Conservation (phyloP, 2,888 invertebrate genomes). For the Amphipyra tragopoginis region DNA sequence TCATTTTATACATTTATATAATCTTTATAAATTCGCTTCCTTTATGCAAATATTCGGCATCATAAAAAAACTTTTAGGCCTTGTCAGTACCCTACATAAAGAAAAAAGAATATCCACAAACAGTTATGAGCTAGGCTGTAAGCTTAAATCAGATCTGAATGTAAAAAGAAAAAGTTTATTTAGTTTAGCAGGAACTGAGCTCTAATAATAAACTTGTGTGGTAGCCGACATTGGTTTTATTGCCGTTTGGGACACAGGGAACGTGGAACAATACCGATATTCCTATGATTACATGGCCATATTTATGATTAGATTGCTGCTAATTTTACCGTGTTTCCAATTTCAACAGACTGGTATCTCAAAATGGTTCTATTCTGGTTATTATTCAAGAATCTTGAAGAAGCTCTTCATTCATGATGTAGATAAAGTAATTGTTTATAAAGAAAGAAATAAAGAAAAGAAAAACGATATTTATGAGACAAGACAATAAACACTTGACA, state of each 20-base stretch:
- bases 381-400: no score
- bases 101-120: conserved; percentile 30
- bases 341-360: not conserved
- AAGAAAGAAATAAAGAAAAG: no score
- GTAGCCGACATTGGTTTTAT: conserved; percentile 31
- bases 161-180: conserved; percentile 30
- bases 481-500: no score
- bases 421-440: no score
- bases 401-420: no score
- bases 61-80: conserved; percentile 38
- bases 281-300: conserved; percentile 13
- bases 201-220: conserved; percentile 26
- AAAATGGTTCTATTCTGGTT: no score
- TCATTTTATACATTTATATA: conserved; percentile 12
- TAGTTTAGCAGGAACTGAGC: conserved; percentile 22
- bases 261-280: conserved; percentile 35
- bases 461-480: no score
- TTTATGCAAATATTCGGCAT: conserved; percentile 27
- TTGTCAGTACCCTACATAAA: conserved; percentile 30
- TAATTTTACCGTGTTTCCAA: conserved; percentile 10
- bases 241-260: conserved; percentile 14
- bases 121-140: conserved; percentile 20
- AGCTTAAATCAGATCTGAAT: conserved; percentile 36
- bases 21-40: conserved; percentile 12
- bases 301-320: conserved; percentile 33